Percentiles rank a stretch among this genome's conserved stretches.
Conservation (phyloP, 2,113 vertebrate genomes). For the Tetraodon nigroviridis region DNA sequence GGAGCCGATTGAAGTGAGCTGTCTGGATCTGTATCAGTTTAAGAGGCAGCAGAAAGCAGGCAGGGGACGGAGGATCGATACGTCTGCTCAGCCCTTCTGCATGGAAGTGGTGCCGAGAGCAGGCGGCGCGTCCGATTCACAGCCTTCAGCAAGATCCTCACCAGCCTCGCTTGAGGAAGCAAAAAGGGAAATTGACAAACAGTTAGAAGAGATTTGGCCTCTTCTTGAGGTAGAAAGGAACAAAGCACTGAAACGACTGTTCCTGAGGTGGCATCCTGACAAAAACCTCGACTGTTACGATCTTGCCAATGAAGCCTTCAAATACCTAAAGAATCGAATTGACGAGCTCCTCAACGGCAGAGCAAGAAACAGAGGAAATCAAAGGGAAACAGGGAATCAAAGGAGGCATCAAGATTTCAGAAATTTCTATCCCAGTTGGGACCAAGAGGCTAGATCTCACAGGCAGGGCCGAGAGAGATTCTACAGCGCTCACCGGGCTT, state of each 20-base stretch:
- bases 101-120: slow-evolving; percentile 23
- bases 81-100: slow-evolving; percentile 18
- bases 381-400: not conserved
- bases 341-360: slow-evolving; percentile 44
- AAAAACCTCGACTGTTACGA: slow-evolving; percentile 67
- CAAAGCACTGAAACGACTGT: slow-evolving; percentile 75
- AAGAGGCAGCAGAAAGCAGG: slow-evolving; percentile 52
- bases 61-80: not conserved
- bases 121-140: not conserved
- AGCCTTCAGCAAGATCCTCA: slow-evolving; percentile 18
- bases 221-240: slow-evolving; percentile 61
- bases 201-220: slow-evolving; percentile 67
- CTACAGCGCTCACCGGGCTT: slow-evolving; percentile 27
- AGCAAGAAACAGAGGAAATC: not conserved
- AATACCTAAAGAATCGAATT: slow-evolving; percentile 69
- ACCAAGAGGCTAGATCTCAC: slow-evolving; percentile 70
- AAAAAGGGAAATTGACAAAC: slow-evolving; percentile 74
- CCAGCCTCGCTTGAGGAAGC: slow-evolving; percentile 63
- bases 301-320: slow-evolving; percentile 66
- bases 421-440: slow-evolving; percentile 63
- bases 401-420: slow-evolving; percentile 26
- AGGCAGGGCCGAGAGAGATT: slow-evolving; percentile 51
- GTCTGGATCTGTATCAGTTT: slow-evolving; percentile 75
- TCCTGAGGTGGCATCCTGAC: slow-evolving; percentile 78
- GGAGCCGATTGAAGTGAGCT: slow-evolving; percentile 61